Base-by-base conservation (phyloP, 2,888 invertebrate genomes). In the Daptonema setosum region DNA sequence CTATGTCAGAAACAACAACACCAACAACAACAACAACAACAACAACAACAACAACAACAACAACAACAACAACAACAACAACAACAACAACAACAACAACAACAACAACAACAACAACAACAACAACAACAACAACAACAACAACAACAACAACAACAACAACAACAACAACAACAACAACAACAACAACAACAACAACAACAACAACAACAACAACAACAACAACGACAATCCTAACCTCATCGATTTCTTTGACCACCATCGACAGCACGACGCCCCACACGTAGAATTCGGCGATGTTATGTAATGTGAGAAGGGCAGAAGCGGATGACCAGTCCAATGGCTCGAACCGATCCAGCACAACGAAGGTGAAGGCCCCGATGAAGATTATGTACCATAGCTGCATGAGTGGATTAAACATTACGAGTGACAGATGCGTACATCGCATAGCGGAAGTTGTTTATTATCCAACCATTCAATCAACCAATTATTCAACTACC, bases 351-450 rank as follows among this genome's bases (percentile, higher is more conserved):
- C 70, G 64, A 20, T 66, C 66, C 61, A 72, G 61, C 30, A 71
- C 60, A 58, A 71, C 69, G 60, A 61, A 69, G 22, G 67, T 66
- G 64, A 70, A 71, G 41, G 72, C 51, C 1, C 58, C 63, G 54
- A 71, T 63, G 60, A 71, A 71, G 2, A 65, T 52, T 17, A 71
- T 25, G 58, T 70, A 70, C 3, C 69, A 63, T 17, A 69, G 51
- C 71, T 71, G 65, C n/a, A n/a, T n/a, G n/a, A n/a, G n/a, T n/a
- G n/a, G n/a, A n/a, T n/a, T n/a, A n/a, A n/a, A n/a, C n/a, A n/a
- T n/a, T n/a, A n/a, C n/a, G n/a, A n/a, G n/a, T n/a, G n/a, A n/a
- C n/a, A n/a, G n/a, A n/a, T n/a, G n/a, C n/a, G n/a, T n/a, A n/a
- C n/a, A n/a, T n/a, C n/a, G n/a, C n/a, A n/a, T n/a, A n/a, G n/a